These are phyloP conservation scores for Psettodes erumei DNA, from an alignment of 2,113 vertebrate genomes.

Conservation along the genomic window DNA sequence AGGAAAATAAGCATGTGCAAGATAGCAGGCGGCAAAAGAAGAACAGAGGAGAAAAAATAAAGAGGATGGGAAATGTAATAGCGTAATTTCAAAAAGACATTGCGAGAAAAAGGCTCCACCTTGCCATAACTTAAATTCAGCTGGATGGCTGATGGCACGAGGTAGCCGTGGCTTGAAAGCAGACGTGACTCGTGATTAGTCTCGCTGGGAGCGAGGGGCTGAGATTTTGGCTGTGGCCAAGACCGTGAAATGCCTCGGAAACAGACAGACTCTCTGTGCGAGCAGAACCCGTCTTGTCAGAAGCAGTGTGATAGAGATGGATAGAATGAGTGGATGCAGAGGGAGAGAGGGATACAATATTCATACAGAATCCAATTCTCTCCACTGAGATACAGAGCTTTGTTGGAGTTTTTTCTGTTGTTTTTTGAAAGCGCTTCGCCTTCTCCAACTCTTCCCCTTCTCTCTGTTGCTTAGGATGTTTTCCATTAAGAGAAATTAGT, in stretches of 20 bases:
- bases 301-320: constrained; percentile 20
- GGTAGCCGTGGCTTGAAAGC: constrained; percentile 24
- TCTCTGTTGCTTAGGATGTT: constrained; percentile 35
- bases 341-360: constrained; percentile 43
- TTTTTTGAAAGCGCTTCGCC: background rate
- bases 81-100: background rate
- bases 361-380: constrained; percentile 23
- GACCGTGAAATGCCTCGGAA: constrained; percentile 3
- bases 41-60: background rate
- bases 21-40: background rate
- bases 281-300: constrained; percentile 46
- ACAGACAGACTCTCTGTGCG: constrained; percentile 7
- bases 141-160: constrained; percentile 17
- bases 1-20: background rate
- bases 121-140: constrained; percentile 18
- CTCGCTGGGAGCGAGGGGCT: constrained; percentile 18
- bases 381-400: constrained; percentile 18
- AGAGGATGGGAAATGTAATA: background rate
- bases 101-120: background rate
- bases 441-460: background rate
- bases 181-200: constrained; percentile 52
- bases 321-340: background rate
- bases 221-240: constrained; percentile 32
- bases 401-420: background rate
- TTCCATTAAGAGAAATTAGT: constrained; percentile 58